Evolutionary conservation across 1,140 invertebrate species (phyloP).

Genomic region (Paracyclopina nana): DNA sequence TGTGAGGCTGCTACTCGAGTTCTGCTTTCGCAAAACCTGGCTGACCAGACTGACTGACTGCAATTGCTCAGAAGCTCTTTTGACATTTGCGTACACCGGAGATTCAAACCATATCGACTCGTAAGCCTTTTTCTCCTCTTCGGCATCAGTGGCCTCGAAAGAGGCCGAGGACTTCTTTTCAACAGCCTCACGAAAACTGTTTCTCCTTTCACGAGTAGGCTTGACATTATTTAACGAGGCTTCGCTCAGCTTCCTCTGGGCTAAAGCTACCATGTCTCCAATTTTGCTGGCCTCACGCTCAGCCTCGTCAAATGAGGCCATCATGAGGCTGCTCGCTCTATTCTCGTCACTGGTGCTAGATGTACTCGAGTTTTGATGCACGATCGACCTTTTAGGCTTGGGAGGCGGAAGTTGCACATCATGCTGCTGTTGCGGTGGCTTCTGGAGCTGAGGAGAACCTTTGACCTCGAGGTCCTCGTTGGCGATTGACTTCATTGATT

Average conservation of each 20-base stretch:
- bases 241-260: background rate
- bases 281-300: too few species aligned
- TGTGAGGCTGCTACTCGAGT: constrained; percentile 13
- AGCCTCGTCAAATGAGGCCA: too few species aligned
- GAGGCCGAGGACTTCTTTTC: background rate
- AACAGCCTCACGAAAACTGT: background rate
- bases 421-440: too few species aligned
- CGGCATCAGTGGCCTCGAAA: background rate
- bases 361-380: too few species aligned
- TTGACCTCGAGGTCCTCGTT: background rate
- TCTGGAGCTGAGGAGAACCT: too few species aligned
- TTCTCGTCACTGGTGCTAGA: too few species aligned
- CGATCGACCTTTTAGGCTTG: too few species aligned
- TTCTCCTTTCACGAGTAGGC: constrained; percentile 3
- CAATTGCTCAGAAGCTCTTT: background rate
- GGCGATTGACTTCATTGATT: background rate
- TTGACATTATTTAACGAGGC: background rate
- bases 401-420: too few species aligned
- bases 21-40: constrained; percentile 6
- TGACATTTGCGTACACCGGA: background rate
- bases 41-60: background rate
- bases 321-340: too few species aligned
- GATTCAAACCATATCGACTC: background rate
- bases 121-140: background rate
- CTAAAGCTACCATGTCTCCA: background rate